Evolutionary conservation across 2,797 vertebrate genomes (phyloP), one percentile per base, ranked within the genome.

Genomic region (Ateles fusciceps): DNA sequence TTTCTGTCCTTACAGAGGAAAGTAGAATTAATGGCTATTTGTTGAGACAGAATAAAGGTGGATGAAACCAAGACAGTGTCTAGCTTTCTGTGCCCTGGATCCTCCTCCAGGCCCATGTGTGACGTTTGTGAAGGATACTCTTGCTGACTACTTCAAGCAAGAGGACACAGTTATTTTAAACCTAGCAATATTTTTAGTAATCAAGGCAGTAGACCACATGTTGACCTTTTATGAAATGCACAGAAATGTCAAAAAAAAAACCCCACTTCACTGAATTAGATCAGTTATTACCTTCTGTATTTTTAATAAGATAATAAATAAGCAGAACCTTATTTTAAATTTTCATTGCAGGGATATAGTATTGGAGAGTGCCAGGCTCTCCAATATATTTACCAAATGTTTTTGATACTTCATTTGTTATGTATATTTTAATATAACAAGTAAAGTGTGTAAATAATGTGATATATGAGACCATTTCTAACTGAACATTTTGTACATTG

Each of bases 91-190:
- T 7, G 2, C 42, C 36, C 44, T 6, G 2, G 64, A 79, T 48
- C 86, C 85, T 48, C 17, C 36, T 71, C 52, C 17, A 4, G 0
- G 2, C 21, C 17, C 14, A 10, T 10, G 1, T 14, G 7, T 33
- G 75, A 6, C 61, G 30, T 90, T 89, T 81, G 5, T 72, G 71
- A 90, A 95, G 55, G 76, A 19, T 72, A 57, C n/a, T n/a, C 39
- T 78, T 22, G 33, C 15, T 14, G 24, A 17, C 75, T 93, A 7
- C 92, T 85, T 95, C 75, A 93, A 87, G 71, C 76, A 80, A 14
- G 48, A 50, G 85, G 55, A 68, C 61, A 59, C 57, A 64, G 59
- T 95, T 92, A 75, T 87, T 92, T 84, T 80, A 85, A 94, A 72
- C 39, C 44, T 64, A 44, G 39, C 36, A 59, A 85, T 52, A 64